Conservation (phyloP, 2,113 vertebrate species). For the Chiloscyllium plagiosum region DNA sequence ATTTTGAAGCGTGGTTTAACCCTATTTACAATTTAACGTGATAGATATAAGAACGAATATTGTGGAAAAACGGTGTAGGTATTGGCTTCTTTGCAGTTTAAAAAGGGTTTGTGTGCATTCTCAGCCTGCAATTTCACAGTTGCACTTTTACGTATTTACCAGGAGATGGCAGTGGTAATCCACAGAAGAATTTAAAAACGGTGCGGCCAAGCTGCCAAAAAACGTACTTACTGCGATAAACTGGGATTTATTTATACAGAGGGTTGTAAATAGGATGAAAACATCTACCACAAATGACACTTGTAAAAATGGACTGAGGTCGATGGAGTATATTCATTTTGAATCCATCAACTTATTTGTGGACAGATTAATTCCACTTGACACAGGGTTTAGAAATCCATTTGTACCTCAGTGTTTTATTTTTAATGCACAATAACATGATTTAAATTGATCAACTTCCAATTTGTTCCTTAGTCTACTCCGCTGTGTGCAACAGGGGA, state of each 20-base stretch:
- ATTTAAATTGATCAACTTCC: constrained; percentile 22
- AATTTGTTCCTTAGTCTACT: background rate
- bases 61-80: background rate
- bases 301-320: constrained; percentile 25
- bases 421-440: background rate
- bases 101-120: background rate
- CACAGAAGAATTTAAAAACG: constrained; percentile 46
- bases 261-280: constrained; percentile 34
- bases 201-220: constrained; percentile 36
- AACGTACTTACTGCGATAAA: background rate
- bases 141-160: background rate
- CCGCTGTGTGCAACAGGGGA: background rate
- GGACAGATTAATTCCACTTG: constrained; percentile 14
- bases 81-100: background rate
- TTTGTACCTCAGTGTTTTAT: constrained; percentile 7
- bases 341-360: constrained; percentile 25
- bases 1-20: background rate
- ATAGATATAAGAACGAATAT: background rate
- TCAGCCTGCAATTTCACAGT: background rate
- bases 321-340: constrained; percentile 32
- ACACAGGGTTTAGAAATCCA: constrained; percentile 13
- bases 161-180: constrained; percentile 78
- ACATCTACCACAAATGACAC: constrained; percentile 29
- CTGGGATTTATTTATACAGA: constrained; percentile 28
- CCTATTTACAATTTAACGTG: background rate